These are phyloP conservation scores for Uropetala carovei DNA, from an alignment of 2,888 invertebrate genomes.

Conservation along the genomic window DNA sequence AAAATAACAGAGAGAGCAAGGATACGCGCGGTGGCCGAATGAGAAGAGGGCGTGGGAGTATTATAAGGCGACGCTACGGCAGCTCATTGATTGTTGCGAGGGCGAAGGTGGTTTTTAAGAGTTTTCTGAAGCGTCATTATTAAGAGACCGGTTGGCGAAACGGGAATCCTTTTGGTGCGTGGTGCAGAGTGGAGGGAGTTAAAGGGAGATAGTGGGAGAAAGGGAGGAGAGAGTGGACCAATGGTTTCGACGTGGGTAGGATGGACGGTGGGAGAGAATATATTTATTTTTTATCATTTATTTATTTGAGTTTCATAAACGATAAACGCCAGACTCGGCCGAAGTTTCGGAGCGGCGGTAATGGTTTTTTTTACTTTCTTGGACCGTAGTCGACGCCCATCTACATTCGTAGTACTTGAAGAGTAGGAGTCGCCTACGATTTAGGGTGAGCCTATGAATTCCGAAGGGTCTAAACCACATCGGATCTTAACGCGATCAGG, in stretches of 20 bases:
- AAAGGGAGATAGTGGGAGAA: background rate
- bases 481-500: background rate
- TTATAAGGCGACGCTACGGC: slow-evolving; percentile 21
- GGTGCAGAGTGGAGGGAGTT: background rate
- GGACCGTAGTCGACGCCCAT: background rate
- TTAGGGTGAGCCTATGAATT: background rate
- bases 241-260: no score
- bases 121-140: slow-evolving; percentile 32
- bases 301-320: slow-evolving; percentile 28
- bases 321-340: background rate
- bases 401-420: background rate
- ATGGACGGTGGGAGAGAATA: background rate
- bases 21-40: no score
- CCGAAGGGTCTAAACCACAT: background rate
- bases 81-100: slow-evolving; percentile 19
- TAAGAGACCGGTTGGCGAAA: background rate
- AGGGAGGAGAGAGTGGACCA: no score
- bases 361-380: background rate
- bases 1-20: no score
- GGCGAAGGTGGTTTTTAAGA: slow-evolving; percentile 32
- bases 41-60: background rate
- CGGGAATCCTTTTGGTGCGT: slow-evolving; percentile 11
- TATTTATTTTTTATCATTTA: slow-evolving; percentile 35
- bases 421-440: background rate
- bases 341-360: background rate